Base-by-base conservation (phyloP, 1,140 invertebrate genomes). In the Streblospio benedicti region DNA sequence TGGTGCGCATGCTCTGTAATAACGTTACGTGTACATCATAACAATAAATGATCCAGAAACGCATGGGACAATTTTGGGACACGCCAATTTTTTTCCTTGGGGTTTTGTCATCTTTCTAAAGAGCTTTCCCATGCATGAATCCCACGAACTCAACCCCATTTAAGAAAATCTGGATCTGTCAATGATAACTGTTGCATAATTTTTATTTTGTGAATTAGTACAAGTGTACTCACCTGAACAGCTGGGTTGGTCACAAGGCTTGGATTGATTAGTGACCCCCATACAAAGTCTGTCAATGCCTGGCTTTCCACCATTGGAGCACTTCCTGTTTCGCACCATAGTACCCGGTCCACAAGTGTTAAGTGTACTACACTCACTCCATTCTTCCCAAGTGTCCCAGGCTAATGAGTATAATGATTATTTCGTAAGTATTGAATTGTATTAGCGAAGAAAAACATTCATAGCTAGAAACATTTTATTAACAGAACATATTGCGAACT, bases 231-330 rank as follows among this genome's bases (percentile, higher is more conserved):
- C 61, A 72, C 72, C 65, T 62, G 61, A 55, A 59, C 72, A 74
- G 18, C 52, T 41, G 16, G 69, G 59, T 38, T 59, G 59, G 12
- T 65, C 12, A 55, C 72, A 74, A 14, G 66, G 65, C 16, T 60
- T 63, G 35, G 61, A 64, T 59, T 73, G 57, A 50, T 63, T 67
- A 38, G 51, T 54, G n/a, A 62, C 59, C 4, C 71, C 72, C n/a
- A 71, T 52, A 60, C 72, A 74, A 55, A 67, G 68, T 1, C 68
- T 49, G 50, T 74, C 71, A 1, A 69, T 60, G 1, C 68, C 70
- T 1, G 65, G 57, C 18, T 57, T 65, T 2, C 71, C 71, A 6
- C 66, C 65, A 23, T 66, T 38, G 9, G 69, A 63, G 27, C 59
- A 61, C 1, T 12, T 16, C 23, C 59, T 31, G 25, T 20, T 56